Conservation (phyloP, 2,113 vertebrate genomes). For the Gasterosteus nipponicus region DNA sequence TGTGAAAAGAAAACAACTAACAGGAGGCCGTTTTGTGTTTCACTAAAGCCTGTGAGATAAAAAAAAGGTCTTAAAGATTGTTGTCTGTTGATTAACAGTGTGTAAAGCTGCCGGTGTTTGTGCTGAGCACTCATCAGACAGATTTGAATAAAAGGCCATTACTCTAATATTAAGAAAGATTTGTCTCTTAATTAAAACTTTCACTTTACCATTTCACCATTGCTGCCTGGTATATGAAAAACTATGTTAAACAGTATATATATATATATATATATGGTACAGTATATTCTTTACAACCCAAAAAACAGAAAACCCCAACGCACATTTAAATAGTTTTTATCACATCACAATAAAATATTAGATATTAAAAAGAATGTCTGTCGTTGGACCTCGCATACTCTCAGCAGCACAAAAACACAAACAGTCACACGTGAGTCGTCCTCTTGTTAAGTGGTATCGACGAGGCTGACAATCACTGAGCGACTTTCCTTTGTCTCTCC, state of each 20-base stretch:
- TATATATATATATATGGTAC: background rate
- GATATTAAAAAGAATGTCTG: background rate
- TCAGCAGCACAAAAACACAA: conserved; percentile 6
- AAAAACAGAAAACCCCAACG: background rate
- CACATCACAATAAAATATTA: background rate
- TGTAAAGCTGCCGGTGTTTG: conserved; percentile 33
- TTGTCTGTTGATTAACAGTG: conserved; percentile 62
- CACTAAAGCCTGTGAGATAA: conserved; percentile 43
- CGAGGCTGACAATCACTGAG: conserved; percentile 23
- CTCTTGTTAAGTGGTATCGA: conserved; percentile 50
- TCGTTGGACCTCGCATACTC: background rate
- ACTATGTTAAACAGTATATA: background rate
- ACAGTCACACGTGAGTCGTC: conserved; percentile 23
- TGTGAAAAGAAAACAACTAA: conserved; percentile 53
- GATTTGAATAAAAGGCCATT: conserved; percentile 5
- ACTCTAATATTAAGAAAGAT: background rate
- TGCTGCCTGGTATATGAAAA: background rate
- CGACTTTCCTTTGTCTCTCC: conserved; percentile 16
- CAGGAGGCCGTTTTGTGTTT: conserved; percentile 23
- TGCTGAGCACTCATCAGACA: background rate
- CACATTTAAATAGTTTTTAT: background rate
- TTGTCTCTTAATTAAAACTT: background rate
- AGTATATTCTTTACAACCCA: too few relatives aligned
- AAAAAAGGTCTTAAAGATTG: conserved; percentile 28
- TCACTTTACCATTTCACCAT: background rate